Base-by-base conservation (phyloP, 1,140 invertebrate species). In the Calephelis nemesis region DNA sequence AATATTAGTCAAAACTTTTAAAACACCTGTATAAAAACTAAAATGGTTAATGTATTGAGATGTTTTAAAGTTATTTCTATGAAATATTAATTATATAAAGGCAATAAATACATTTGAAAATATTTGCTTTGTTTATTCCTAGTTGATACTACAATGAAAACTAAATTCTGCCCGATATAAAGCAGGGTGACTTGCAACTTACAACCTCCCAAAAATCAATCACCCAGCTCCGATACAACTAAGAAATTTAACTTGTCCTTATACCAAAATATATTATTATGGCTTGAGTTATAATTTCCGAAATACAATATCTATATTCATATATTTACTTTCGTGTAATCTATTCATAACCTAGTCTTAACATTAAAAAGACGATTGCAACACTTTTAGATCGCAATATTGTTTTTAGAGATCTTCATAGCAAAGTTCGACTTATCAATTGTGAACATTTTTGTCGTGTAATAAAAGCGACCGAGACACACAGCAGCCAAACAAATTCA, bases 201-300 rank as follows among this genome's bases (percentile, higher is more conserved):
- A 70, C 72, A 76, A 77, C 67, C 67, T 70, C 73, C 76, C 70
- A 68, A 77, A 74, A 74, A 69, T 67, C 68, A 76, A 78, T 77
- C 72, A 85, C 78, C 84, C 81, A 84, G 83, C 76, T 81, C 81
- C 58, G 49, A 76, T 72, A 80, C 62, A 78, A 84, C 82, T 83
- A 87, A 81, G 71, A 84, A 83, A 78, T 87, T 90, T 81, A 78
- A 81, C 69, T 77, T 80, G 72, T 82, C 76, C 88, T 87, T 88
- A 89, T 91, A 91, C 88, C 88, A 91, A 91, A 91, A 91, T 89
- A 91, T 89, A 88, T 91, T 89, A 88, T 90, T 90, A 91, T 91
- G 88, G 88, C 88, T 85, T 88, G 81, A 87, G 83, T 88, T 88
- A 82, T 88, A 75, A 79, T 85, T 88, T 88, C 76, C 88, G 82